Evolutionary conservation across 2,888 invertebrate genomes (phyloP).

Genomic region (Hydraecia micacea): DNA sequence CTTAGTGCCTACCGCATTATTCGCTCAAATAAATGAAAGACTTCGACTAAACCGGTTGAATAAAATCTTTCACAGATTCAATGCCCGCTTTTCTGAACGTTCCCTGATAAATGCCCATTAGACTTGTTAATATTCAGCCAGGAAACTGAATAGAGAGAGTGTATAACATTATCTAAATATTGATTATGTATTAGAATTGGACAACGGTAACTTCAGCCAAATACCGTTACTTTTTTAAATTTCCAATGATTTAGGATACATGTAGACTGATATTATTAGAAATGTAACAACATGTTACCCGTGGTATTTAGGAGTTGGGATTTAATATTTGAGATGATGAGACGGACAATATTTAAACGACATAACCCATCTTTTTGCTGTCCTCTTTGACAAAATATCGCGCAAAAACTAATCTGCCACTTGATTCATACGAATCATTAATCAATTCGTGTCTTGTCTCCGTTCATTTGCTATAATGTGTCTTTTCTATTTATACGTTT

Average conservation of each 20-base stretch:
- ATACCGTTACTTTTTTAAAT: slow-evolving; percentile 76
- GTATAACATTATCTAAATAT: slow-evolving; percentile 68
- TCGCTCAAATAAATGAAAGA: slow-evolving; percentile 35
- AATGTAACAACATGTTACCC: slow-evolving; percentile 60
- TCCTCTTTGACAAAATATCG: slow-evolving; percentile 18
- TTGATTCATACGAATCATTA: slow-evolving; percentile 47
- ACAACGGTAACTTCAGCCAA: slow-evolving; percentile 72
- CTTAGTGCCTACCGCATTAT: slow-evolving; percentile 26
- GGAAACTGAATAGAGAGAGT: slow-evolving; percentile 63
- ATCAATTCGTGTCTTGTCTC: slow-evolving; percentile 40
- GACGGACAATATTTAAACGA: slow-evolving; percentile 25
- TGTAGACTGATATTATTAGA: slow-evolving; percentile 54
- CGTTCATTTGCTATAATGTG: slow-evolving; percentile 33
- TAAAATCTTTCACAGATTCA: slow-evolving; percentile 29
- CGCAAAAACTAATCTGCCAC: slow-evolving; percentile 31
- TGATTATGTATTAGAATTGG: slow-evolving; percentile 74
- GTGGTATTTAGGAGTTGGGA: slow-evolving; percentile 19
- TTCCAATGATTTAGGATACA: slow-evolving; percentile 70
- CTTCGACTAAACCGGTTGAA: slow-evolving; percentile 20
- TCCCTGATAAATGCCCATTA: slow-evolving; percentile 59
- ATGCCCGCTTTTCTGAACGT: slow-evolving; percentile 40
- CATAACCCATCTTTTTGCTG: slow-evolving; percentile 23
- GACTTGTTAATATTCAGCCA: slow-evolving; percentile 68
- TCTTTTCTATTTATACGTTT: slow-evolving; percentile 34
- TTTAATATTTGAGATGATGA: slow-evolving; percentile 44